phyloP scores from a whole-genome alignment of 2,797 vertebrate genomes.

The Gila robusta region DNA sequence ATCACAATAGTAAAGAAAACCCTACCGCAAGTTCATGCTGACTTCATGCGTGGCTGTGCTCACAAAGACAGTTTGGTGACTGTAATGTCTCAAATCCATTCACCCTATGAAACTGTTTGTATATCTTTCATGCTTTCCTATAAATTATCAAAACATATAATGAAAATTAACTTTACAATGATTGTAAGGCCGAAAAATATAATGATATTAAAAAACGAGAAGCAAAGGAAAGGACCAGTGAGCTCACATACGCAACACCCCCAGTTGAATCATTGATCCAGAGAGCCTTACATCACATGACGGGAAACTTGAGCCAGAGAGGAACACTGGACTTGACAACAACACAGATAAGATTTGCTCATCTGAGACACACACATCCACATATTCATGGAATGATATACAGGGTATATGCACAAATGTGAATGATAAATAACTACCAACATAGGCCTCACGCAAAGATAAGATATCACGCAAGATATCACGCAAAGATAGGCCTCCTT shows the following conservation, averaged over 20 bases:
- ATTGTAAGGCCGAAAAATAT: not conserved
- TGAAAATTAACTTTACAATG: constrained; percentile 9
- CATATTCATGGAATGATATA: not conserved
- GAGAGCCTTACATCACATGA: constrained; percentile 78
- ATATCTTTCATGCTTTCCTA: not conserved
- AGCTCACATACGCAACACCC: constrained; percentile 40
- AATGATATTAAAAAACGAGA: not conserved
- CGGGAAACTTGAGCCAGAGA: constrained; percentile 76
- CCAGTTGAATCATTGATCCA: constrained; percentile 78
- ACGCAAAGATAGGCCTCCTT: not conserved
- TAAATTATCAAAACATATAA: not conserved
- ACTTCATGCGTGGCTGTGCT: not conserved
- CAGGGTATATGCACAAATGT: not conserved
- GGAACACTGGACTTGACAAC: constrained; percentile 15
- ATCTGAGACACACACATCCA: constrained; percentile 16
- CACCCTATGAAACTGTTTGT: not conserved
- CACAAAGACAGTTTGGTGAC: not conserved
- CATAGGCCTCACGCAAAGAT: not conserved
- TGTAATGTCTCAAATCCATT: not conserved
- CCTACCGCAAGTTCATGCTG: no score
- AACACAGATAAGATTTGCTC: constrained; percentile 46
- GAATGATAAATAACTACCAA: not conserved
- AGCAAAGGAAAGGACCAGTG: constrained; percentile 6
- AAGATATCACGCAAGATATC: no score
- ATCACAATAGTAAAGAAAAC: no score